Base-by-base conservation (phyloP, 2,113 vertebrate genomes). In the Apodemus speciosus region DNA sequence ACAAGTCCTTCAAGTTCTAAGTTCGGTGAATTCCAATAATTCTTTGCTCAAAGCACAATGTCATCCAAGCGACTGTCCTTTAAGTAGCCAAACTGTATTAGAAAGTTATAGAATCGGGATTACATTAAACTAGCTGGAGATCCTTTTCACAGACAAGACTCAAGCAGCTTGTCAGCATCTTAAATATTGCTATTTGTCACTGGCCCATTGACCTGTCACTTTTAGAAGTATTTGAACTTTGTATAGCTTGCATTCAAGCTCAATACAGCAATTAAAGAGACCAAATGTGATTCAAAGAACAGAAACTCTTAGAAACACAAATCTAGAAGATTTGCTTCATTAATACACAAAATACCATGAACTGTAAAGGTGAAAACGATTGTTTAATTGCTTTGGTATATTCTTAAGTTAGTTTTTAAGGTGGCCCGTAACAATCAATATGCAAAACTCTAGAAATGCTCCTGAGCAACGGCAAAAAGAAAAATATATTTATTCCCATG, bases 71-170 rank as follows among this genome's bases (percentile, higher is more conserved):
- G 49, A 75, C 32, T 46, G 9, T 32, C 64, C 85, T 85, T 35
- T 51, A n/a, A 88, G 13, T 51, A 7, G 53, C 30, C 40, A 66
- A 46, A 18, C 66, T 88, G 40, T 58, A 43, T 86, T 46, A 66
- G 18, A 85, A 96, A 97, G 89, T 89, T 64, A 88, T 66, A 32
- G 18, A 88, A 73, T 77, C 60, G 25, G 32, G 94, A 87, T 92
- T 75, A 43, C 0, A 6, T 51, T 81, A 84, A 89, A 64, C 53
- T 4, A 73, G 13, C 88, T 88, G 85, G 43, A 95, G 32, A 60
- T 84, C 87, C 53, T 84, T 38, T 89, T 88, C 64, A 83, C 7
- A 95, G 25, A 60, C 0, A 13, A 40, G 49, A 43, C 18, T 21
- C 49, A 88, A 73, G 14, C 83, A 64, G 32, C 0, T 92, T 81